Base-by-base conservation (phyloP, 2,888 invertebrate genomes). In the Linnaemya vulpina region DNA sequence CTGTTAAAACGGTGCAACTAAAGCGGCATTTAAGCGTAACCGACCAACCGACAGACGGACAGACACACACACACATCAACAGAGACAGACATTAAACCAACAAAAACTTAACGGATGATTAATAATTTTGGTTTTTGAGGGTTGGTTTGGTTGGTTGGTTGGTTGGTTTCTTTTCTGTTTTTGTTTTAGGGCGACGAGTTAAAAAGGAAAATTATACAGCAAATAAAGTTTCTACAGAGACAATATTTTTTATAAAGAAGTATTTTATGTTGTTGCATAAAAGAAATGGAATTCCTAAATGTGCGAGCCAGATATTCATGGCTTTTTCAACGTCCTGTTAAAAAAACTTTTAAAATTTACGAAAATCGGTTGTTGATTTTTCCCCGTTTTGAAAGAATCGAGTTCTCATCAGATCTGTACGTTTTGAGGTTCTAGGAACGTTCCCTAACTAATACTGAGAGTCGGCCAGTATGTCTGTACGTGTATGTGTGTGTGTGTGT, bases 91-190 rank as follows among this genome's bases (percentile, higher is more conserved):
- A 38, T 15, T 30, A 71, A 58, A 55, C 76, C 70, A 76, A 71
- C 71, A 46, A 53, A n/a, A 84, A 84, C 84, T 84, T 84, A 80
- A 80, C 84, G 84, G 80, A 84, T 80, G 84, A 80, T 84, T 84
- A 84, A 84, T 80, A 84, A 84, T 84, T 79, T 84, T 22, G 84
- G 63, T 80, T 80, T 75, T 76, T 80, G 43, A 70, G 65, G 17
- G 38, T 46, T 70, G 40, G 8, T 9, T 35, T 35, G 38, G 25
- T 30, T 30, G 30, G 22, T 67, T n/a, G 9, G 3, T 51, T 68
- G 55, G 3, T 63, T 43, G 35, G 53, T 46, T 20, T 13, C 43
- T 55, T 38, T 68, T 25, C 25, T 22, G 8, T 13, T 3, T 43
- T 53, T 13, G 1, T 58, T 60, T 68, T 46, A 15, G 3, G n/a